Evolutionary conservation across 1,140 invertebrate genomes (phyloP), one percentile per base, ranked within the genome.

Genomic region (Drosophila burlai): DNA sequence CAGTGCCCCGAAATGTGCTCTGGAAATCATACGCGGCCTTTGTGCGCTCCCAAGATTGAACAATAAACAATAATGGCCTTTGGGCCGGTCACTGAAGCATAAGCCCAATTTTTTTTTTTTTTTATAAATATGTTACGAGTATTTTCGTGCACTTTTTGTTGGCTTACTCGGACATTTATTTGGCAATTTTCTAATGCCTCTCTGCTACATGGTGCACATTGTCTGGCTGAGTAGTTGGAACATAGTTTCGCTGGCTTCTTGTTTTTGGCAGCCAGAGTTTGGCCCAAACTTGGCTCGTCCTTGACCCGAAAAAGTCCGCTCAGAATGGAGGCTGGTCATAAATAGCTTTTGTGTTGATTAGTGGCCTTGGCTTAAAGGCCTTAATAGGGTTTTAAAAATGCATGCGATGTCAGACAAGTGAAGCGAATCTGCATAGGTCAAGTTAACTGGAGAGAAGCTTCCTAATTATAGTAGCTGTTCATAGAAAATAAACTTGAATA

Each of bases 101-200:
- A 62, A 62, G 62, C 52, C 63, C 64, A 83, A 66, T 55, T 62
- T 71, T 10, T 50, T 10, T 49, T 87, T 69, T 87, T 69, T 80
- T 83, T 89, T 77, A 89, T 89, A 89, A 86, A 89, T 86, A 89
- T 77, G 64, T 80, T 80, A 36, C 34, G 34, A 36, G 34, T 36
- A 83, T 83, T 79, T 58, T 31, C 47, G 50, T 16, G 36, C 10
- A 4, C 21, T 29, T n/a, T 72, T 43, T 60, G n/a, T 26, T 38
- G 21, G 26, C 36, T 16, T 43, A 40, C 38, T 31, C 62, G 54
- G 42, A 42, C 58, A 58, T 72, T 45, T 45, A 49, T 67, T 77
- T 74, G 50, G 58, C 40, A 38, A 54, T 31, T 55, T 66, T 68
- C 63, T 47, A 81, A 77, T 65, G 65, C 55, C 24, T 5, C 24